Conservation (phyloP, 2,113 vertebrate species). For the Nettapus auritus region DNA sequence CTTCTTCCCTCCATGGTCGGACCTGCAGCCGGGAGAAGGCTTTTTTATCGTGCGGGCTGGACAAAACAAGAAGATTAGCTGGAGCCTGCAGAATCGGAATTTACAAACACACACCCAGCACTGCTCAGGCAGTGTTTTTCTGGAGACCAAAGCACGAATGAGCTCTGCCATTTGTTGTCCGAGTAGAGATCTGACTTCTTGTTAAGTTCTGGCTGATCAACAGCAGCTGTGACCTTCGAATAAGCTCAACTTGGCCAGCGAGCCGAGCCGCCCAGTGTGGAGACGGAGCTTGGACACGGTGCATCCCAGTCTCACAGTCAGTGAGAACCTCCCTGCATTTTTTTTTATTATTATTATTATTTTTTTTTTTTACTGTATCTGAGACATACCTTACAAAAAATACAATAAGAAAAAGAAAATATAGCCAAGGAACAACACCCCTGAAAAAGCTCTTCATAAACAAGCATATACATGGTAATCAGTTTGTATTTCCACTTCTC, state of each 20-base stretch:
- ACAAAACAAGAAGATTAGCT: background rate
- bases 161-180: background rate
- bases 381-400: background rate
- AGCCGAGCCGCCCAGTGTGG: background rate
- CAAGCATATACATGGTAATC: background rate
- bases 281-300: background rate
- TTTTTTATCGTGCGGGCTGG: background rate
- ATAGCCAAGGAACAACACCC: too few species aligned
- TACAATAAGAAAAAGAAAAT: too few species aligned
- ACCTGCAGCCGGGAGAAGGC: background rate
- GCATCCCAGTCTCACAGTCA: rapidly evolving
- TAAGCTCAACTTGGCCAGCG: background rate
- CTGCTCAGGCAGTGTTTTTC: background rate
- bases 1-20: background rate
- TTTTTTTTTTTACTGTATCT: background rate
- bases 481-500: background rate
- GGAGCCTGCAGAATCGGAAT: background rate
- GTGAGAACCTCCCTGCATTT: background rate
- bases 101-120: background rate
- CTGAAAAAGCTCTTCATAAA: background rate
- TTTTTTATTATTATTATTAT: background rate
- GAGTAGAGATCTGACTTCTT: background rate
- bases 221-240: background rate
- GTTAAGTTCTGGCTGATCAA: background rate
- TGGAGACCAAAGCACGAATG: background rate